Base-by-base conservation (phyloP, 53 echinoderm and acorn worm species). In the Holothuria scabra region DNA sequence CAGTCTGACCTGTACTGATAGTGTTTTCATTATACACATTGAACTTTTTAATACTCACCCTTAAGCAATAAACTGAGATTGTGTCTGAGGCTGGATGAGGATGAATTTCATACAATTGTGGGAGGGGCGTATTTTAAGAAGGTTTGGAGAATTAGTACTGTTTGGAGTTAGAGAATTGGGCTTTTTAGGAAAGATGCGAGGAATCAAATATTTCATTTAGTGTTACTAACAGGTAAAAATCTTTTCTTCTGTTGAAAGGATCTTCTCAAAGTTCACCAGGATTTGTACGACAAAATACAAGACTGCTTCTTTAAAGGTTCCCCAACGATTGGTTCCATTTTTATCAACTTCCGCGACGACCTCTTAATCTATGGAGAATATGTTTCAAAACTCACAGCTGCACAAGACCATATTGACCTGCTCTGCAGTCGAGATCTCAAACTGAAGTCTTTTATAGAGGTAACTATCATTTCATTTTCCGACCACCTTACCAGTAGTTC, bases 331-430 rank as follows among this genome's bases (percentile, higher is more conserved):
- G 94, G 94, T 35, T 81, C 93, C 30, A 86, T 92, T 63, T 97
- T 97, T 83, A 92, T 92, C 65, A 93, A 94, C n/a, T 89, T 86
- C 85, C 90, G 92, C 49, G 83, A 83, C 12, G 71, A 92, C 65
- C 92, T 97, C 60, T 83, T 97, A 9, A 86, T 92, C 70, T 97
- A 97, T 70, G 97, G 97, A 21, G 88, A 74, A 76, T 97, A 94
- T 76, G 93, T 93, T 61, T 91, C 97, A 28, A 87, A 88, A 56
- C 90, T 97, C 56, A 84, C 87, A 30, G 48, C 82, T 13, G 94
- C 97, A 22, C 97, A 97, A 78, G 92, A 94, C 34, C 85, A 90
- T 66, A 92, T 97, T 20, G 97, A 97, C 60, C 79, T 92, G 10
- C 78, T 97, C 65, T 83, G 65, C 65, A 46, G 24, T 46, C 79